Percentiles rank a stretch among this genome's conserved stretches.
Conservation (phyloP, 2,888 invertebrate genomes). For the Pardosa pseudoannulata region DNA sequence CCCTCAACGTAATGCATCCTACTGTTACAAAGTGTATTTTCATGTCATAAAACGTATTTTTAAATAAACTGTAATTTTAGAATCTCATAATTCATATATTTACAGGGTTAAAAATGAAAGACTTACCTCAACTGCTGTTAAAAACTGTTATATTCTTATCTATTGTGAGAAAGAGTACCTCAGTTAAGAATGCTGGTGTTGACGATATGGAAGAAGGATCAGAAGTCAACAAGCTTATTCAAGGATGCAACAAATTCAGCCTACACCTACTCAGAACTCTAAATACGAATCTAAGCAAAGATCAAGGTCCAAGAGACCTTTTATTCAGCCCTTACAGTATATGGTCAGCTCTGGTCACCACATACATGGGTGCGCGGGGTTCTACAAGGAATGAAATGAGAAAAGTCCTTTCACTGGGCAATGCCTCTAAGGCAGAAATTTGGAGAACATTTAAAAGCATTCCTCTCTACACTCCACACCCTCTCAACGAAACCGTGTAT, state of each 20-base stretch:
- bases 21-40: no score
- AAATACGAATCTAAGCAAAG: constrained; percentile 50
- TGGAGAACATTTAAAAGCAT: constrained; percentile 56
- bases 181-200: constrained; percentile 39
- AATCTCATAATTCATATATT: no score
- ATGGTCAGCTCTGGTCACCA: constrained; percentile 77
- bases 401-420: constrained; percentile 61
- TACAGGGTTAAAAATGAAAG: no score
- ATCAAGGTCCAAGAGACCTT: constrained; percentile 69
- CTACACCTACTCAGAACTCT: constrained; percentile 71
- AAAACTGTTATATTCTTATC: no score
- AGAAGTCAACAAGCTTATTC: constrained; percentile 36
- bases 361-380: constrained; percentile 77
- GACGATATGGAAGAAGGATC: constrained; percentile 49
- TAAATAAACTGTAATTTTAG: no score
- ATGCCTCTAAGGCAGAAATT: constrained; percentile 29
- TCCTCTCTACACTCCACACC: constrained; percentile 21
- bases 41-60: no score
- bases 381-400: constrained; percentile 75
- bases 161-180: constrained; percentile 38
- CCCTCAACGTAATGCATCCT: no score
- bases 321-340: constrained; percentile 78
- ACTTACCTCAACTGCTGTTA: no score
- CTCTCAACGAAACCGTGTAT: constrained; percentile 79
- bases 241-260: constrained; percentile 71